Evolutionary conservation across 2,113 vertebrate species (phyloP), one percentile per base, ranked within the genome.

Genomic region (Cephalopterus ornatus): DNA sequence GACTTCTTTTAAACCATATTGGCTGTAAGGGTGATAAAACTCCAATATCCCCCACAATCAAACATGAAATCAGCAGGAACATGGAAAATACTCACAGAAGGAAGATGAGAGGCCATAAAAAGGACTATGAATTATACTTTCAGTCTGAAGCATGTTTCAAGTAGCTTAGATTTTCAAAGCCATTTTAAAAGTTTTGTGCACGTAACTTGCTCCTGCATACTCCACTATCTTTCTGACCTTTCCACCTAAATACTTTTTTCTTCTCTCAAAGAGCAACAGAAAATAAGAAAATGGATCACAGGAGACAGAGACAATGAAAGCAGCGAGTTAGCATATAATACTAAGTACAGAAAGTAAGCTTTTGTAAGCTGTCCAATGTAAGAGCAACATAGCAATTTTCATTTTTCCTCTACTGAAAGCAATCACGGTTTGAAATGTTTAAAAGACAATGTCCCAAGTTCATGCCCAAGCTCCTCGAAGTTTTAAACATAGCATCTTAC

Each of bases 401-500:
- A 12, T 35, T 74, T 58, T 72, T 21, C 49, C 41, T 90, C 35
- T 33, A 67, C 50, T 74, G 85, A 76, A 41, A 86, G 52, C 27
- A 73, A 47, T 76, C 53, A 42, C 1, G 2, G 70, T 70, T 90
- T 53, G 46, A 93, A 83, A 74, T 37, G 11, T 55, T 92, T 84
- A 47, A 53, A 82, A 78, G 24, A 88, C 37, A 50, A 72, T 4
- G 18, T 63, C 35, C 27, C 11, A 68, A 63, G 81, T 94, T 96
- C 88, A 95, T 72, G 70, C 82, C 88, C 90, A 93, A 92, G 30
- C 42, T 93, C 61, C 77, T 96, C 88, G 65, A 91, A 89, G 65
- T 92, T 92, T 93, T 85, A 88, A 94, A 89, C 67, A 91, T 47
- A 68, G 62, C 53, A 88, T 88, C 71, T 95, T 94, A 85, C 49